Evolutionary conservation across 2,113 vertebrate genomes (phyloP).

Genomic region (Spermophilus dauricus): DNA sequence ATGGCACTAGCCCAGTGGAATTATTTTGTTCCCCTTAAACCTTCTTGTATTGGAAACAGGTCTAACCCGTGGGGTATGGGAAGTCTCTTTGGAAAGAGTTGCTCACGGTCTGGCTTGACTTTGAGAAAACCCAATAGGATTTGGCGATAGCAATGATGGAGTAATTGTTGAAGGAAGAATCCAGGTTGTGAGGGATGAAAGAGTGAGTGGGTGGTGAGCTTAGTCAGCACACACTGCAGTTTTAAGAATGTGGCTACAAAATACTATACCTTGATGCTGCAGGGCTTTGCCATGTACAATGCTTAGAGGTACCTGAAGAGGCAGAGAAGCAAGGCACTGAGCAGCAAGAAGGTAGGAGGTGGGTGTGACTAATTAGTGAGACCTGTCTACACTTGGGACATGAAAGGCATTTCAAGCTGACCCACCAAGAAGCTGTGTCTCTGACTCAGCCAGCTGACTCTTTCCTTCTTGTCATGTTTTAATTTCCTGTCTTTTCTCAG

Average conservation of each 20-base stretch:
- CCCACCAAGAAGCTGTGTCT: slow-evolving; percentile 3
- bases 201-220: slow-evolving; percentile 5
- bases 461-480: neutral
- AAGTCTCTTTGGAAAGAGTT: slow-evolving; percentile 43
- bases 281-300: neutral
- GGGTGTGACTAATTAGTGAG: neutral
- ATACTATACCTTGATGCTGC: neutral
- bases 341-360: neutral
- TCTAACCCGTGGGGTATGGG: neutral
- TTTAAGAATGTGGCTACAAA: slow-evolving; percentile 1
- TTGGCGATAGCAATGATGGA: neutral
- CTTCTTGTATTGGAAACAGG: neutral
- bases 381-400: neutral
- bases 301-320: neutral
- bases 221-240: neutral
- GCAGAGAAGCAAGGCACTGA: neutral
- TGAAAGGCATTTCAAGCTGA: neutral
- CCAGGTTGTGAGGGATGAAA: neutral
- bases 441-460: slow-evolving; percentile 22
- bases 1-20: neutral
- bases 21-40: neutral
- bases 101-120: neutral
- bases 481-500: slow-evolving; percentile 41
- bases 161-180: neutral
- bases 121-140: neutral